phyloP scores from a whole-genome alignment of 2,888 invertebrate species.

The Parascotia fuliginaria region DNA sequence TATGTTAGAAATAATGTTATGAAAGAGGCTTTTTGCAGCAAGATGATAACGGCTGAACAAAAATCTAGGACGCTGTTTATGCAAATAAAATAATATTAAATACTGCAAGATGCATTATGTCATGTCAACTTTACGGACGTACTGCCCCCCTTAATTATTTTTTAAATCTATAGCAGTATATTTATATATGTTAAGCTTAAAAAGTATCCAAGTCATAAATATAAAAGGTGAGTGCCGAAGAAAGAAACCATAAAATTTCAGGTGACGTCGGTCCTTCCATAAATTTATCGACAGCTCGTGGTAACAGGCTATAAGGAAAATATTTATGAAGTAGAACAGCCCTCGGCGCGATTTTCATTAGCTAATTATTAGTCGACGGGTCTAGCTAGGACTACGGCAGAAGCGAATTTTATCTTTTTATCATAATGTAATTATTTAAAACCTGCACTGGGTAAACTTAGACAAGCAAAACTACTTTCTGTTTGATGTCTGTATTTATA shows the following conservation, averaged over 20 bases:
- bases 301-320: slow-evolving; percentile 82
- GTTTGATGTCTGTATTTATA: neutral
- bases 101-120: neutral
- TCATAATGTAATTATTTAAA: slow-evolving; percentile 3
- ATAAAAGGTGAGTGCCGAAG: slow-evolving; percentile 66
- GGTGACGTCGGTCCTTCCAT: slow-evolving; percentile 81
- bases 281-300: slow-evolving; percentile 84
- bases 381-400: slow-evolving; percentile 25
- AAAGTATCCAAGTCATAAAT: slow-evolving; percentile 62
- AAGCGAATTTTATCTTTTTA: slow-evolving; percentile 9
- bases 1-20: too few species aligned
- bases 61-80: too few species aligned
- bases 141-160: neutral
- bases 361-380: slow-evolving; percentile 69
- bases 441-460: neutral
- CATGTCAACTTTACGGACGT: neutral
- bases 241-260: slow-evolving; percentile 81
- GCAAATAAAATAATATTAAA: neutral
- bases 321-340: slow-evolving; percentile 80
- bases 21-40: too few species aligned
- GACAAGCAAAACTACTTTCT: neutral
- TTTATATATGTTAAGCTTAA: slow-evolving; percentile 16
- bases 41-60: too few species aligned
- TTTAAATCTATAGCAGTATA: slow-evolving; percentile 2
- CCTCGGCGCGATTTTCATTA: slow-evolving; percentile 76